phyloP scores from a whole-genome alignment of 2,797 vertebrate species.

The Aratinga solstitialis region DNA sequence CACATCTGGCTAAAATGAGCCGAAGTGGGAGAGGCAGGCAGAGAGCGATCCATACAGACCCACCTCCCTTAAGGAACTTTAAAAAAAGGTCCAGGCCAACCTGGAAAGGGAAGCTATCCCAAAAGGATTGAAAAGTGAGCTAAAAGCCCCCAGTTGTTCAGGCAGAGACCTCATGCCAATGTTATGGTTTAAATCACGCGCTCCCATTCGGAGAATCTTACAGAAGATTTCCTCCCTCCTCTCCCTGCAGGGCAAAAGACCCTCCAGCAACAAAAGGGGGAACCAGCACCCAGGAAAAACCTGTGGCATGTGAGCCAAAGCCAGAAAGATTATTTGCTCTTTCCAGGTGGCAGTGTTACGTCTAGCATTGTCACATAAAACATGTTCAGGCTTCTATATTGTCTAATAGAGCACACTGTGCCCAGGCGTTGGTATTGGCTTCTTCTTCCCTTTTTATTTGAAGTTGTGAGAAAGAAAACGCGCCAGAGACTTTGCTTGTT shows the following conservation, averaged over 20 bases:
- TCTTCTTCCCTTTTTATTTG: neutral
- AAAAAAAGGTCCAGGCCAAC: neutral
- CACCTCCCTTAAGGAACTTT: neutral
- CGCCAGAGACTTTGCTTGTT: neutral
- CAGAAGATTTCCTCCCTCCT: neutral
- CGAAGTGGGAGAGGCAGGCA: neutral
- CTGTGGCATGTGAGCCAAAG: neutral
- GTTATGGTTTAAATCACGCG: neutral
- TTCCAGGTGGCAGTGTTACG: neutral
- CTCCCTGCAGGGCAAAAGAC: neutral
- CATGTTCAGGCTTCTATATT: neutral
- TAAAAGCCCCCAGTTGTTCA: neutral
- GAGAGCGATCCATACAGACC: neutral
- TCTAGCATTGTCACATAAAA: neutral
- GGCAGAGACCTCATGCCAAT: neutral
- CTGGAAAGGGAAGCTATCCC: neutral
- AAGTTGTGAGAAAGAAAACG: neutral
- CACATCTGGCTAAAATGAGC: neutral
- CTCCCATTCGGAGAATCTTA: neutral
- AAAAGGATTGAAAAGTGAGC: neutral
- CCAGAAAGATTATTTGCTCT: neutral
- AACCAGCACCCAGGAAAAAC: neutral
- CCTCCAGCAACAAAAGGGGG: neutral
- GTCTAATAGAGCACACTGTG: neutral
- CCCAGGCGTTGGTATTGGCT: neutral